Percentiles rank a stretch among this genome's conserved stretches.
phyloP scores from a whole-genome alignment of 2,113 vertebrate species.

The Thryonomys swinderianus region DNA sequence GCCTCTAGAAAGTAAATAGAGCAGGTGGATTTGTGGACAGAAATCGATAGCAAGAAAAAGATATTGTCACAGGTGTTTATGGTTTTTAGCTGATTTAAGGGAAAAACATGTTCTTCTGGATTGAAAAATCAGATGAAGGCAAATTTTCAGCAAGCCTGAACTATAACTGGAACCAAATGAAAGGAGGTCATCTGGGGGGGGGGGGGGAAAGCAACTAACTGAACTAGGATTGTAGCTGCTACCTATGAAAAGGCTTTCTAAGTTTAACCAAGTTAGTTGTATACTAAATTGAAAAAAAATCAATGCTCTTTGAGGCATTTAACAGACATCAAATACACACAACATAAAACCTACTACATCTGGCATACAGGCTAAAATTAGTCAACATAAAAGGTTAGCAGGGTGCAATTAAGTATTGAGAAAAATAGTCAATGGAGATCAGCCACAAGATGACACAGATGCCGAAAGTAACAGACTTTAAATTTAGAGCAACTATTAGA shows the following conservation, averaged over 20 bases:
- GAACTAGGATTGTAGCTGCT: neutral
- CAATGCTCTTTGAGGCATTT: neutral
- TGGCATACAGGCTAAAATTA: slow-evolving; percentile 43
- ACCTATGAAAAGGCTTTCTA: neutral
- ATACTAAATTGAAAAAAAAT: neutral
- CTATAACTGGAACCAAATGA: neutral
- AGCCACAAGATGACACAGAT: neutral
- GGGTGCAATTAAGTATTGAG: neutral
- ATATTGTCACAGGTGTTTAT: slow-evolving; percentile 13
- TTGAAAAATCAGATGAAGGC: slow-evolving; percentile 7
- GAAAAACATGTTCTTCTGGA: neutral
- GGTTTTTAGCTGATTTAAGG: neutral
- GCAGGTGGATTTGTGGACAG: neutral
- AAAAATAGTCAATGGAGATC: neutral
- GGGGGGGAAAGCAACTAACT: neutral
- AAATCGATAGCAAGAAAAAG: slow-evolving; percentile 36
- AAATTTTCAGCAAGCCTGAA: slow-evolving; percentile 6
- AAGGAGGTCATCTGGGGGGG: neutral
- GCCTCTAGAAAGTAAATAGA: slow-evolving; percentile 50
- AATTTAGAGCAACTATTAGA: slow-evolving; percentile 33
- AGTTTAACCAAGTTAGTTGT: slow-evolving; percentile 12
- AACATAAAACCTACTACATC: slow-evolving; percentile 7
- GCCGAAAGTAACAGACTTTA: neutral
- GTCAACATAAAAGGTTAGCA: neutral
- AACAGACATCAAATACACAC: neutral